Percentiles rank a stretch among this genome's conserved stretches.
These are phyloP conservation scores for Epinotia brunnichana DNA, from an alignment of 2,888 invertebrate species.

Conservation along the genomic window DNA sequence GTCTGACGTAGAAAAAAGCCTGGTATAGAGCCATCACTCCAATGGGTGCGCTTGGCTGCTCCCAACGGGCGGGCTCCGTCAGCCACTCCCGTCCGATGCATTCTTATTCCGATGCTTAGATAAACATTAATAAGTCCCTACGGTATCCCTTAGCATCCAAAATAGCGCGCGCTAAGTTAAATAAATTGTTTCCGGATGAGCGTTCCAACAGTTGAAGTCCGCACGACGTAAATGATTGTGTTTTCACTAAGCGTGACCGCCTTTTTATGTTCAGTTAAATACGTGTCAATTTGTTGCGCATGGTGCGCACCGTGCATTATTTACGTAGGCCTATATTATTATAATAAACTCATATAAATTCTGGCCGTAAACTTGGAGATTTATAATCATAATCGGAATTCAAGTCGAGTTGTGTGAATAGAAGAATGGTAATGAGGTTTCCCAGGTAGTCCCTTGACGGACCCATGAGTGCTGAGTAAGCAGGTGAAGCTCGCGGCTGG, in stretches of 20 bases:
- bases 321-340: slow-evolving; percentile 44
- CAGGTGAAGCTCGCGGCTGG: slow-evolving; percentile 56
- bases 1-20: slow-evolving; percentile 77
- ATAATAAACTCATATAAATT: slow-evolving; percentile 47
- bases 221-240: slow-evolving; percentile 72
- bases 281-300: slow-evolving; percentile 45
- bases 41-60: slow-evolving; percentile 74
- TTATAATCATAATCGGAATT: slow-evolving; percentile 51
- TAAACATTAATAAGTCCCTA: slow-evolving; percentile 76
- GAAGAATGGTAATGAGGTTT: slow-evolving; percentile 57
- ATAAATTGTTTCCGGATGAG: slow-evolving; percentile 76
- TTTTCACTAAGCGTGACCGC: slow-evolving; percentile 63
- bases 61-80: slow-evolving; percentile 65
- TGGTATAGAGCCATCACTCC: slow-evolving; percentile 71
- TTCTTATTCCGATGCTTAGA: slow-evolving; percentile 80
- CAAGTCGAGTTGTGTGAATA: slow-evolving; percentile 56
- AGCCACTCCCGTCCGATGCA: slow-evolving; percentile 63
- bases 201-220: slow-evolving; percentile 55
- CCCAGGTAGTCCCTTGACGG: slow-evolving; percentile 53
- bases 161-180: slow-evolving; percentile 70
- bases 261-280: slow-evolving; percentile 60
- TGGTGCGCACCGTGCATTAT: slow-evolving; percentile 41
- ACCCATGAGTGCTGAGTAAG: slow-evolving; percentile 73
- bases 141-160: slow-evolving; percentile 64
- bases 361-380: slow-evolving; percentile 41